Conservation (phyloP, 2,888 invertebrate species). For the Aquatica leii region DNA sequence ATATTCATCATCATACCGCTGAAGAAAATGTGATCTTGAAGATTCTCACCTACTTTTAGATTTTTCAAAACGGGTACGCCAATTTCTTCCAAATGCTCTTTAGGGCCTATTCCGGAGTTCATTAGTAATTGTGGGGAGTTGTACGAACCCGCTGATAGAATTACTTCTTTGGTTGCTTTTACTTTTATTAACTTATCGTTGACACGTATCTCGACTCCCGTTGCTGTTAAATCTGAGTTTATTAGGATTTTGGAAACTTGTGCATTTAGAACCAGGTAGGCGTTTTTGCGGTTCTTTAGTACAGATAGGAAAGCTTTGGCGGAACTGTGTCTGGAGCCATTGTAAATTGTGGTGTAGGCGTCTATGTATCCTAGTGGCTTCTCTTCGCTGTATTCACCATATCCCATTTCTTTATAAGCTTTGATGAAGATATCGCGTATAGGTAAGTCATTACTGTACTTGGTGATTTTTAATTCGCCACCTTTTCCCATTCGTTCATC, state of each 20-base stretch:
- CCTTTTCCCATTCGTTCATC: slow-evolving; percentile 31
- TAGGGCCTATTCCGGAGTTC: slow-evolving; percentile 66
- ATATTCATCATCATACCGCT: slow-evolving; percentile 16
- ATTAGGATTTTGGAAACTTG: slow-evolving; percentile 66
- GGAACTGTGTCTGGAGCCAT: slow-evolving; percentile 64
- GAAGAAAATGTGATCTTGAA: slow-evolving; percentile 55
- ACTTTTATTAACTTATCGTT: slow-evolving; percentile 44
- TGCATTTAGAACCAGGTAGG: slow-evolving; percentile 65
- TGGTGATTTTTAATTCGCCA: slow-evolving; percentile 33
- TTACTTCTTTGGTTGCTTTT: slow-evolving; percentile 62
- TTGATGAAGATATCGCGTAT: slow-evolving; percentile 24
- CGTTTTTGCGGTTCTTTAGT: slow-evolving; percentile 64
- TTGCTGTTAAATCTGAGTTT: slow-evolving; percentile 53
- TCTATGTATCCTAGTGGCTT: slow-evolving; percentile 54
- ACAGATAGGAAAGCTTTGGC: slow-evolving; percentile 66
- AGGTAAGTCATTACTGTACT: slow-evolving; percentile 18
- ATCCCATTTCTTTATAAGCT: slow-evolving; percentile 50
- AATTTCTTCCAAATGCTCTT: slow-evolving; percentile 54
- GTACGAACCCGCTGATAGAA: slow-evolving; percentile 67
- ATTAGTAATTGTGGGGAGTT: slow-evolving; percentile 69
- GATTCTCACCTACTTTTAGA: slow-evolving; percentile 61
- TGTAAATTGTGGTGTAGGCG: slow-evolving; percentile 57
- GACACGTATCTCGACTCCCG: slow-evolving; percentile 58
- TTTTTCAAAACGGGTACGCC: slow-evolving; percentile 57
- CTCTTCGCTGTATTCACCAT: slow-evolving; percentile 51